Base-by-base conservation (phyloP, 2,113 vertebrate species). In the Romanogobio albipinnatus region DNA sequence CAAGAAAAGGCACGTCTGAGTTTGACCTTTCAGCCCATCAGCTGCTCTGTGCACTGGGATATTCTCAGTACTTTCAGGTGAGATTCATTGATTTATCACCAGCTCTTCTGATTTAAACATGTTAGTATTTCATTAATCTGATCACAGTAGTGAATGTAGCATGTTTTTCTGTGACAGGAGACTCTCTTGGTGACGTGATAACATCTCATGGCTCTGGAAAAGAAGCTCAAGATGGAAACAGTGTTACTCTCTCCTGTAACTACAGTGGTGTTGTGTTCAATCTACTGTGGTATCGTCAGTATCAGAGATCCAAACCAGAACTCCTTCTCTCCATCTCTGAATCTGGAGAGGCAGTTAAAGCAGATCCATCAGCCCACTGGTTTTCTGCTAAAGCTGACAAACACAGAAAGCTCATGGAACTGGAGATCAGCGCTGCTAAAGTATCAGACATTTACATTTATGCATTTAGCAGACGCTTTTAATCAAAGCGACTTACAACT, bases 401-500 rank as follows among this genome's bases (percentile, higher is more conserved):
- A 36, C 9, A 47, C 4, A 83, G 58, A 9, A 83, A 56, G 4
- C 59, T 5, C 26, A 51, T 82, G 45, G 9, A 79, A 61, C 79
- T 87, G 49, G 22, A 82, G 22, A 82, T 86, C 78, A 84, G 58
- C 43, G 45, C 77, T 78, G 74, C 45, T 66, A 19, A 81, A 64
- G 29, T 83, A 66, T 15, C 19, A 84, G 82, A 29, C 29, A 29
- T 29, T 29, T 29, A 29, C 29, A 29, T 29, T 29, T 29, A 29
- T 29, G 29, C 29, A 29, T 29, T 29, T 29, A 29, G 29, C 29
- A 29, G 29, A 29, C 29, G 29, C 29, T 29, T 29, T 29, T 29
- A 29, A 1, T 2, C 29, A 29, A 29, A 29, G 29, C 29, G 29
- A 29, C 29, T 29, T 29, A 29, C 29, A 29, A 29, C 29, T 29